Evolutionary conservation across 2,797 vertebrate genomes (phyloP).

Genomic region (Peromyscus eremicus): DNA sequence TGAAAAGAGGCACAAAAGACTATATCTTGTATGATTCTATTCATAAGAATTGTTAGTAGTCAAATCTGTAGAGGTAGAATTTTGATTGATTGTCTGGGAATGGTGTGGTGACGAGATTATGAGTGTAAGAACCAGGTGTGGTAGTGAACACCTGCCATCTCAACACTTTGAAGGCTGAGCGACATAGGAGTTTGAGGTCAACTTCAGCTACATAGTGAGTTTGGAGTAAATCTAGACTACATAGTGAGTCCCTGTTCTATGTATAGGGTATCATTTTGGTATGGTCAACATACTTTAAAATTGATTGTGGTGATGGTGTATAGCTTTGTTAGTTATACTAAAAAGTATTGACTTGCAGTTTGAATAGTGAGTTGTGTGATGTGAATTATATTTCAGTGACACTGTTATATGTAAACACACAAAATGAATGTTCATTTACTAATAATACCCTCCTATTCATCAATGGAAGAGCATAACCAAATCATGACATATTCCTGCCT

Average conservation of each 20-base stretch:
- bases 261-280: neutral
- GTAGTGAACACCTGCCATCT: neutral
- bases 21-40: neutral
- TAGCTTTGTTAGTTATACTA: neutral
- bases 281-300: neutral
- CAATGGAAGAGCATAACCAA: neutral
- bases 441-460: neutral
- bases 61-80: neutral
- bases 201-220: neutral
- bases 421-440: neutral
- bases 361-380: neutral
- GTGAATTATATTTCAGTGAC: conserved; percentile 16
- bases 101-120: neutral
- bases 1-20: neutral
- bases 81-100: neutral
- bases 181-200: neutral
- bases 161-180: neutral
- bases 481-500: neutral
- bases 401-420: neutral
- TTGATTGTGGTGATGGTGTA: neutral
- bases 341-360: neutral
- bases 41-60: neutral
- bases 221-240: neutral
- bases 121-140: neutral
- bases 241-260: neutral